Evolutionary conservation across 2,797 vertebrate species (phyloP), one percentile per base, ranked within the genome.

Genomic region (Mallotus villosus): DNA sequence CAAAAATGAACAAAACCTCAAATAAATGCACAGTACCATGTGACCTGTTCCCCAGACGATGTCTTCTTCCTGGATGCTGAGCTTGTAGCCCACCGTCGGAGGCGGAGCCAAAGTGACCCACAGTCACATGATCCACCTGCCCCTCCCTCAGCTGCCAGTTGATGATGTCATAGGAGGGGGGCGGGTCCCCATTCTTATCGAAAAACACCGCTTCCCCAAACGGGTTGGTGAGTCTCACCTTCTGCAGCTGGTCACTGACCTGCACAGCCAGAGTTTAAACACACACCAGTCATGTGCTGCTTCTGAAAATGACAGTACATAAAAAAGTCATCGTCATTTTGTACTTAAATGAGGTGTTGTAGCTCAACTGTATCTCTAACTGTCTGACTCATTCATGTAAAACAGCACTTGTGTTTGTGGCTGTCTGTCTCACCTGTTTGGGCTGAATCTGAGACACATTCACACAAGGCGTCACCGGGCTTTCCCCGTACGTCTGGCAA

Each of bases 151-250:
- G 74, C 81, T 93, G 91, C 93, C 93, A 94, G 84, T 92, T 93
- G 78, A 94, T 91, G 37, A 94, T 74, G 74, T 94, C 93, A 75
- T 93, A 94, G 59, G 90, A 91, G 2, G 92, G 92, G 58, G 92
- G 78, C 0, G 91, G 89, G 79, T 94, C 90, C 0, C 93, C 93
- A 57, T 92, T 92, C 29, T 76, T 74, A 85, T 94, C 92, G 87
- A 94, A 94, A 72, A 92, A 91, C 12, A 94, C 90, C 64, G 80
- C 81, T 27, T 94, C 90, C 37, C 82, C 90, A 2, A 72, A 88
- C 65, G 91, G 89, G 19, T 80, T 82, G 64, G 92, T 93, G 58
- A 74, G 78, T 78, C 93, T 46, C 1, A 92, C 87, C 37, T 92
- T 89, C 78, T 92, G 90, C 24, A 93, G 82, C 81, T 92, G 93